phyloP scores from a whole-genome alignment of 2,113 vertebrate genomes.

The Oreochromis spilurus region DNA sequence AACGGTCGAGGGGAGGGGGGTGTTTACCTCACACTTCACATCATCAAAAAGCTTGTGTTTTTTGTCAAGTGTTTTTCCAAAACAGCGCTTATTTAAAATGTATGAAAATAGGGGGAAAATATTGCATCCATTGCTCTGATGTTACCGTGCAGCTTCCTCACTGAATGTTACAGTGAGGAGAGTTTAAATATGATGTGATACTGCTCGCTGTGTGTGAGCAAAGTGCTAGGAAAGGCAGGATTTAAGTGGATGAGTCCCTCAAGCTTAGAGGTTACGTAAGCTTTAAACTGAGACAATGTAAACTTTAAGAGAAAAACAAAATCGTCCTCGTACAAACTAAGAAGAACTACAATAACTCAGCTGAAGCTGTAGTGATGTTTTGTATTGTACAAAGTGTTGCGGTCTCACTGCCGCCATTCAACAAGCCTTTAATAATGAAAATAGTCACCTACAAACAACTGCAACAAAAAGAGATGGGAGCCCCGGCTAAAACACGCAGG shows the following conservation, averaged over 20 bases:
- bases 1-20: not conserved
- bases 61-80: conserved; percentile 12
- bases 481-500: rapidly evolving
- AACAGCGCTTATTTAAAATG: not conserved
- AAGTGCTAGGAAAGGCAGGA: not conserved
- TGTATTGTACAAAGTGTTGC: not conserved
- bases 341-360: not conserved
- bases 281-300: not conserved
- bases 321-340: rapidly evolving
- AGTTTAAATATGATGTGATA: not conserved
- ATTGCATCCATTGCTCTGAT: not conserved
- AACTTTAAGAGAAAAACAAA: not conserved
- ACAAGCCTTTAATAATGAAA: not conserved
- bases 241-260: not conserved
- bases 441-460: not conserved
- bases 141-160: not conserved
- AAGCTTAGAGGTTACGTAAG: not conserved
- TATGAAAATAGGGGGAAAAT: not conserved
- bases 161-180: not conserved
- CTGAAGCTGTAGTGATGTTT: not conserved
- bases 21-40: conserved; percentile 32
- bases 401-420: not conserved
- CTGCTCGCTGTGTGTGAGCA: not conserved
- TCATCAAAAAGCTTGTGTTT: conserved; percentile 10
- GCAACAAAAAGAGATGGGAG: not conserved